phyloP scores from a whole-genome alignment of 2,888 invertebrate genomes.

The Calephelis perditalis region DNA sequence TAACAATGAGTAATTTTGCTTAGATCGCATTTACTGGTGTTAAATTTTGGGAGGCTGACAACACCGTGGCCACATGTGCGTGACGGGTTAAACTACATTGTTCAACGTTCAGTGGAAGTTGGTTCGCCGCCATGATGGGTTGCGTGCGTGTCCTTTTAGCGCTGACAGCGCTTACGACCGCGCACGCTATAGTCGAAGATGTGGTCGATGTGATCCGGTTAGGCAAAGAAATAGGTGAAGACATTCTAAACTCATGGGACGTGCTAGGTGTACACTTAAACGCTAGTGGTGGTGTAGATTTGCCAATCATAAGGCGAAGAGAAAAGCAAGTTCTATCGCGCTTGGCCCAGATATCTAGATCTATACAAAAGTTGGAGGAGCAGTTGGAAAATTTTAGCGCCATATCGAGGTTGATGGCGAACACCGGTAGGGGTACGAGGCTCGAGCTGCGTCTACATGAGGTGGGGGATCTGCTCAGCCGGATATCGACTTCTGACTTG shows the following conservation, averaged over 20 bases:
- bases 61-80: slow-evolving; percentile 36
- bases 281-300: slow-evolving; percentile 70
- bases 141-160: slow-evolving; percentile 48
- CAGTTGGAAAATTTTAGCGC: slow-evolving; percentile 47
- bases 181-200: slow-evolving; percentile 74
- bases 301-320: slow-evolving; percentile 79
- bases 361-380: slow-evolving; percentile 51
- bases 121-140: slow-evolving; percentile 58
- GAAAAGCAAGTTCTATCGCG: slow-evolving; percentile 80
- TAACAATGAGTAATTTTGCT: slow-evolving; percentile 6
- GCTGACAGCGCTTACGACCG: slow-evolving; percentile 43
- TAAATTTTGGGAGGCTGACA: slow-evolving; percentile 34
- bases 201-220: slow-evolving; percentile 79
- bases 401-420: slow-evolving; percentile 52
- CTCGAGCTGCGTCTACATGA: slow-evolving; percentile 80
- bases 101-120: slow-evolving; percentile 51
- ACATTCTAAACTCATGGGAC: slow-evolving; percentile 81
- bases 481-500: slow-evolving; percentile 78
- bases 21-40: slow-evolving; percentile 7
- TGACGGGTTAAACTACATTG: slow-evolving; percentile 33
- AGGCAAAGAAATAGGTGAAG: slow-evolving; percentile 78
- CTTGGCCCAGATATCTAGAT: slow-evolving; percentile 46
- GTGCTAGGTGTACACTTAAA: slow-evolving; percentile 77
- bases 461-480: slow-evolving; percentile 77
- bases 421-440: slow-evolving; percentile 55